A percentile compares a stretch with the other conserved stretches of the same genome.
Evolutionary conservation across 2,797 vertebrate species (phyloP).

Genomic region (Periparus ater): DNA sequence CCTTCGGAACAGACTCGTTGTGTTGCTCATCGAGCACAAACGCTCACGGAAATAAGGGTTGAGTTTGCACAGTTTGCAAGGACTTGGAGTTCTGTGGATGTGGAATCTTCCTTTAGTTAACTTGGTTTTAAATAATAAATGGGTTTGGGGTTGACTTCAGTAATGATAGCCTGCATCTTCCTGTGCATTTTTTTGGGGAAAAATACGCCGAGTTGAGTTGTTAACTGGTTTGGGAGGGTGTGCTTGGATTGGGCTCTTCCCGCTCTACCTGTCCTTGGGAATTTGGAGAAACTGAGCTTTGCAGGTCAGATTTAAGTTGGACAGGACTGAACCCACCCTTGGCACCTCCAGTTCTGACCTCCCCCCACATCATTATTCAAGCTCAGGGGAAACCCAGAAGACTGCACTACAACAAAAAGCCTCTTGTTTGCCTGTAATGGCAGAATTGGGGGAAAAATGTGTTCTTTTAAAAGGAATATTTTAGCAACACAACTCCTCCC

Average conservation of each 20-base stretch:
- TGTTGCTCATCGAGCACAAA: slow-evolving; percentile 85
- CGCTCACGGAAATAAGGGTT: slow-evolving; percentile 70
- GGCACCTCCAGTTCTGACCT: background rate
- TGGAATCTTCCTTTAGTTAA: background rate
- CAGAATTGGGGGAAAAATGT: background rate
- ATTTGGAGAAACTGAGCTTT: background rate
- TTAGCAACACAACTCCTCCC: background rate
- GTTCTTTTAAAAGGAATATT: background rate
- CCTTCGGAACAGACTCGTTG: slow-evolving; percentile 84
- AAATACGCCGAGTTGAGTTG: background rate
- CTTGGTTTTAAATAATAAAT: slow-evolving; percentile 4
- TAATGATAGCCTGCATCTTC: background rate
- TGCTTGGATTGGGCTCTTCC: background rate
- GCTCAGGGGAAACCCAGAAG: background rate
- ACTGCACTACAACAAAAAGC: background rate
- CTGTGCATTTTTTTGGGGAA: background rate
- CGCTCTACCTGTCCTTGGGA: background rate
- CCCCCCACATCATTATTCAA: background rate
- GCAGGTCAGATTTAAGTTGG: background rate
- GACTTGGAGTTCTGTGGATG: background rate
- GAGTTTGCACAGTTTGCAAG: background rate
- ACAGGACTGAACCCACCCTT: background rate
- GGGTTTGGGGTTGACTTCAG: background rate
- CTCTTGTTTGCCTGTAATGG: background rate
- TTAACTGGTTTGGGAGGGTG: background rate